Percentiles rank a stretch among this genome's conserved stretches.
phyloP scores from a whole-genome alignment of 2,797 vertebrate genomes.

The Hippopotamyrus pictus region DNA sequence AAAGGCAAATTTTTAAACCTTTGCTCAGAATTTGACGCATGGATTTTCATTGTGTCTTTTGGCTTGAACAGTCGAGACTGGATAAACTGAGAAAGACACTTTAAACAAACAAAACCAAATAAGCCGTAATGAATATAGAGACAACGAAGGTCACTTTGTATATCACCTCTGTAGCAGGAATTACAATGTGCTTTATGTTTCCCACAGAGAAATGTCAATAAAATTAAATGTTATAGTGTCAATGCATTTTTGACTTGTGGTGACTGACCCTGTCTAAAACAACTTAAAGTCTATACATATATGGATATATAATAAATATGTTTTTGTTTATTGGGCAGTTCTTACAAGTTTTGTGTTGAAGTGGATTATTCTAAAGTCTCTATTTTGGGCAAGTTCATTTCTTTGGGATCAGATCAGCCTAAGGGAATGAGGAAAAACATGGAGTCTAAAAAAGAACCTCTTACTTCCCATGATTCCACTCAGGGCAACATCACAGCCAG shows the following conservation, averaged over 20 bases:
- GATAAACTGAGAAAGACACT: neutral
- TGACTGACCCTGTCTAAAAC: neutral
- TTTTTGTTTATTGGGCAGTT: neutral
- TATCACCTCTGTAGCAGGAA: slow-evolving; percentile 55
- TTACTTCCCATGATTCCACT: neutral
- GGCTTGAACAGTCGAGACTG: slow-evolving; percentile 14
- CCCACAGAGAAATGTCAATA: slow-evolving; percentile 54
- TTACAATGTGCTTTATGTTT: slow-evolving; percentile 53
- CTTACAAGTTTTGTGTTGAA: neutral
- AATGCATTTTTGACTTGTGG: neutral
- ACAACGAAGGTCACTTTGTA: slow-evolving; percentile 53
- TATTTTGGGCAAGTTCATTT: neutral
- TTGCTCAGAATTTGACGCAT: neutral
- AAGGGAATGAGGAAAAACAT: neutral
- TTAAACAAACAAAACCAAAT: slow-evolving; percentile 29
- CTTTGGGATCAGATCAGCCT: neutral
- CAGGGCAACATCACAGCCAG: slow-evolving; percentile 20
- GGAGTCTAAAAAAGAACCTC: neutral
- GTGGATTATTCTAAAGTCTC: neutral
- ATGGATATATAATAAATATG: neutral
- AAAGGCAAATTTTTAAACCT: neutral
- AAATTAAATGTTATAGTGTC: slow-evolving; percentile 34
- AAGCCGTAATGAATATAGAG: slow-evolving; percentile 60
- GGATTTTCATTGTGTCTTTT: neutral
- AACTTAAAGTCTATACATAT: neutral